Conservation (phyloP, 2,797 vertebrate genomes). For the Hydrolagus colliei region DNA sequence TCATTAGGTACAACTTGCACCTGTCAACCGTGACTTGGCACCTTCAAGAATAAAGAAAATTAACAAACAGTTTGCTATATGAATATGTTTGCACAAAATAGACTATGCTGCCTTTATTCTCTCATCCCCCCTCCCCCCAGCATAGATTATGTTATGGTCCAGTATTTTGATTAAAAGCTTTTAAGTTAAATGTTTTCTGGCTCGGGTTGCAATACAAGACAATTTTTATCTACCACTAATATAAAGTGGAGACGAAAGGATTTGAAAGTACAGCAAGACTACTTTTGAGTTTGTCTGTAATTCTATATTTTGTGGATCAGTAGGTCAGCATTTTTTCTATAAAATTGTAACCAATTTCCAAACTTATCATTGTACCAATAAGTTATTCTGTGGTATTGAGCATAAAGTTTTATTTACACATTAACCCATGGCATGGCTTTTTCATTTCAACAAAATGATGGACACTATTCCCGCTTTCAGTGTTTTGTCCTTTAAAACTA, state of each 20-base stretch:
- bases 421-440: not conserved
- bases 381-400: not conserved
- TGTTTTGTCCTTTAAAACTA: not conserved
- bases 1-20: no score
- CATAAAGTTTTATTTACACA: constrained; percentile 19
- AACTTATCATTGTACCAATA: not conserved
- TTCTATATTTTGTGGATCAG: not conserved
- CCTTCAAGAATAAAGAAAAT: no score
- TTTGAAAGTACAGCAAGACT: not conserved
- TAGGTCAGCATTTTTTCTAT: not conserved
- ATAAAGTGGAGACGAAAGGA: not conserved
- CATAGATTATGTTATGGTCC: no score
- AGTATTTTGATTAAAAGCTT: no score
- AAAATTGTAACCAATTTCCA: not conserved
- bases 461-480: not conserved
- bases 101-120: no score
- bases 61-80: no score
- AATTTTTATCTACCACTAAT: not conserved
- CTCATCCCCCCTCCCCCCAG: no score
- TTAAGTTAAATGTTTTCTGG: not conserved
- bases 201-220: not conserved
- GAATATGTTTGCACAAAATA: no score
- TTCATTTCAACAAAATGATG: not conserved
- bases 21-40: no score
- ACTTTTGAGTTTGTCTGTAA: not conserved